A percentile compares a stretch with the other conserved stretches of the same genome.
Evolutionary conservation across 2,797 vertebrate species (phyloP).

Genomic region (Huso huso): DNA sequence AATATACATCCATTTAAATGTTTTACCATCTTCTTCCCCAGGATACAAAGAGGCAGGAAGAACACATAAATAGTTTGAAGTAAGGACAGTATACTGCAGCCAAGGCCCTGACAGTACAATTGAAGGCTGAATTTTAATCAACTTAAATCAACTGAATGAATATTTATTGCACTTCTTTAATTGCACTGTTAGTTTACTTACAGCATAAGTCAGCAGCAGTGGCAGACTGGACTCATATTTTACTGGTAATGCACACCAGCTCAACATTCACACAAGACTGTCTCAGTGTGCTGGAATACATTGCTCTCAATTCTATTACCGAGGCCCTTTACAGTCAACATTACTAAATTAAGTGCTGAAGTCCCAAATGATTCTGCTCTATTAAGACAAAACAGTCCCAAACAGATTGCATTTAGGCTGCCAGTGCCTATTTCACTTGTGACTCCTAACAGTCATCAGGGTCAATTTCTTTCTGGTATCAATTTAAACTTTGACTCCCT

Average conservation of each 20-base stretch:
- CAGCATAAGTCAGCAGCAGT: conserved; percentile 43
- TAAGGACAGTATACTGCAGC: conserved; percentile 21
- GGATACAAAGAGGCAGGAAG: conserved; percentile 6
- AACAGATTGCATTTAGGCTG: conserved; percentile 56
- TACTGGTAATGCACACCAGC: conserved; percentile 36
- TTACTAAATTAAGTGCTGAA: conserved; percentile 42
- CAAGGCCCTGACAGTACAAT: conserved; percentile 35
- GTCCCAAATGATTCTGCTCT: conserved; percentile 53
- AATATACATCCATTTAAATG: conserved; percentile 5
- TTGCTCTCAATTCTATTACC: conserved; percentile 38
- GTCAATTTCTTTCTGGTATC: conserved; percentile 29
- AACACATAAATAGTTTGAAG: conserved; percentile 20
- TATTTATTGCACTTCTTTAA: conserved; percentile 45
- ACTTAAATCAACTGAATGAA: conserved; percentile 43
- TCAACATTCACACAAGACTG: conserved; percentile 34
- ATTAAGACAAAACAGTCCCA: conserved; percentile 57
- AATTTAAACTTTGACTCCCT: conserved; percentile 29
- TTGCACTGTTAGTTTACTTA: conserved; percentile 45
- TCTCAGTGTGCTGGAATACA: conserved; percentile 31
- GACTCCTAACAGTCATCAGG: conserved; percentile 25
- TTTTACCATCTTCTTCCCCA: neutral
- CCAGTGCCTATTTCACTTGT: conserved; percentile 40
- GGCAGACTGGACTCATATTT: conserved; percentile 34
- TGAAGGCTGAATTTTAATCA: conserved; percentile 37
- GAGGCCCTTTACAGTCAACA: conserved; percentile 42